Conservation (phyloP, 2,888 invertebrate genomes). For the Rhorus exstirpatorius region DNA sequence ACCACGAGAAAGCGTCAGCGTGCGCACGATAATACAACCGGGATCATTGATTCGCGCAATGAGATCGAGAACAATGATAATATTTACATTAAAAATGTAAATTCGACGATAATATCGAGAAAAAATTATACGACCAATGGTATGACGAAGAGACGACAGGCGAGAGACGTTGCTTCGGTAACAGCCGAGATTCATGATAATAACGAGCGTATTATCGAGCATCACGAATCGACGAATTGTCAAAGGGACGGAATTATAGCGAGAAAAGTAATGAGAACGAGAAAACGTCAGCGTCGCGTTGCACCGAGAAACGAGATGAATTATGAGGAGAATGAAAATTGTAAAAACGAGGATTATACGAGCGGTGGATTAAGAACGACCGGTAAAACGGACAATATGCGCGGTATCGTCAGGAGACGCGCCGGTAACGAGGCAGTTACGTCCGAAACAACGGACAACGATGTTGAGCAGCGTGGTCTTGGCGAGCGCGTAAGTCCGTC, state of each 20-base stretch:
- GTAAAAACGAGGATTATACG: constrained; percentile 71
- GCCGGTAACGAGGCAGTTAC: constrained; percentile 70
- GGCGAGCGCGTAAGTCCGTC: constrained; percentile 79
- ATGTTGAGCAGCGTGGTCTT: constrained; percentile 76
- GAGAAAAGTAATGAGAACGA: constrained; percentile 63
- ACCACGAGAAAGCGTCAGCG: constrained; percentile 73
- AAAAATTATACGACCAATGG: constrained; percentile 70
- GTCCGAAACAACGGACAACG: constrained; percentile 76
- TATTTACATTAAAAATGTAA: constrained; percentile 74
- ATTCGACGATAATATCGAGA: constrained; percentile 75
- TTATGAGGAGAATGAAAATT: constrained; percentile 79
- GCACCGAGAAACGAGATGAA: constrained; percentile 70
- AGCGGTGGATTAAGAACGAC: too few species aligned
- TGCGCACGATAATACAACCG: constrained; percentile 71
- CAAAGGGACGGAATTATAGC: too few species aligned
- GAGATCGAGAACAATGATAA: constrained; percentile 77
- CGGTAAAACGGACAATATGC: constrained; percentile 46
- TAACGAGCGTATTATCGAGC: constrained; percentile 51
- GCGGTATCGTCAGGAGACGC: constrained; percentile 52
- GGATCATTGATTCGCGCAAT: constrained; percentile 72
- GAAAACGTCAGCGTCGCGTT: constrained; percentile 74
- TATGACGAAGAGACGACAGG: constrained; percentile 59
- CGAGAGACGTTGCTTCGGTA: constrained; percentile 36
- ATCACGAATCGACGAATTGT: constrained; percentile 64
- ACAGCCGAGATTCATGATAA: constrained; percentile 56